phyloP scores from a whole-genome alignment of 1,140 invertebrate species.

The Neotoxoptera formosana region DNA sequence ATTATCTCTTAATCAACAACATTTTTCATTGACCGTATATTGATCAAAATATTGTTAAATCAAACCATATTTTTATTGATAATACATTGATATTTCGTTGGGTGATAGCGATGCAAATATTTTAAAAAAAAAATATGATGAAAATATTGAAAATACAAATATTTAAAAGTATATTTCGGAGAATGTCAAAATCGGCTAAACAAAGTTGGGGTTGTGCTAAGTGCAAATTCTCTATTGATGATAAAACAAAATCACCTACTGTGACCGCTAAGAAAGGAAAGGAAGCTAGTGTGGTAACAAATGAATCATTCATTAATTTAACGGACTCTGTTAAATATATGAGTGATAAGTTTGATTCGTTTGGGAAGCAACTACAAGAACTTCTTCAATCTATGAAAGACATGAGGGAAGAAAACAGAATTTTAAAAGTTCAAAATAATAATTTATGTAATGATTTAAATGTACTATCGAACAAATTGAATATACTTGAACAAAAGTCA shows the following conservation, averaged over 20 bases:
- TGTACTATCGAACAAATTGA: background rate
- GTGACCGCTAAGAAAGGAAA: background rate
- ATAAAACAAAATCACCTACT: background rate
- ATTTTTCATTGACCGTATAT: too few relatives aligned
- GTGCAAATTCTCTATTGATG: background rate
- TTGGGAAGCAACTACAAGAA: slow-evolving; percentile 33
- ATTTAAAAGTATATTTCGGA: background rate
- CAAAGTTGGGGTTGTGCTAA: background rate
- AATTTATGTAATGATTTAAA: background rate
- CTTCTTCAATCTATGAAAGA: slow-evolving; percentile 16
- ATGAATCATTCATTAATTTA: background rate
- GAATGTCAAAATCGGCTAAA: background rate
- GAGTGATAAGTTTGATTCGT: slow-evolving; percentile 7
- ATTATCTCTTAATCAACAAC: too few relatives aligned
- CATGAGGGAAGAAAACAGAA: background rate
- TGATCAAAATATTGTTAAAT: too few relatives aligned
- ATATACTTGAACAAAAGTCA: background rate
- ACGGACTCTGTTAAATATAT: background rate
- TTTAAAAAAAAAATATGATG: too few relatives aligned
- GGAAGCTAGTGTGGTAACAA: background rate
- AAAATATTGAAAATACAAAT: too few relatives aligned
- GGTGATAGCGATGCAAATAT: too few relatives aligned
- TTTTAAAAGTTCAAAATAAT: slow-evolving; percentile 16
- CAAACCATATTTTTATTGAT: too few relatives aligned
- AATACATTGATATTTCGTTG: too few relatives aligned